Conservation (phyloP, 2,113 vertebrate species). For the Acanthochromis polyacanthus region DNA sequence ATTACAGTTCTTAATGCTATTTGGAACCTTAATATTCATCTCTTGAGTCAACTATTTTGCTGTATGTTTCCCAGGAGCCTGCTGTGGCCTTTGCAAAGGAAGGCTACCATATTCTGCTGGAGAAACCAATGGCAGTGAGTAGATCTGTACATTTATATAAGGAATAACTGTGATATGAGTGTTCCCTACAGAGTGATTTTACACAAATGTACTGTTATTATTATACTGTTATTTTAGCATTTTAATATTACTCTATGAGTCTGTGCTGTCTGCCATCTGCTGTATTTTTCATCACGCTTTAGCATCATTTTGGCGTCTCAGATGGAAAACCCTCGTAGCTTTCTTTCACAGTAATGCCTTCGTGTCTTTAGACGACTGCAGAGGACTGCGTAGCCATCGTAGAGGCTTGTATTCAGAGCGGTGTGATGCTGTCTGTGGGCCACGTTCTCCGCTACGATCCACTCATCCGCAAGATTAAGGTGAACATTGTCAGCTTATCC, state of each 20-base stretch:
- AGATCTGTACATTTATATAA: background rate
- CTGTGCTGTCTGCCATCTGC: too few relatives aligned
- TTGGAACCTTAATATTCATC: background rate
- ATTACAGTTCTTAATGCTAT: too few relatives aligned
- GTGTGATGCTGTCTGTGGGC: constrained; percentile 86
- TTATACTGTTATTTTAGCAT: too few relatives aligned
- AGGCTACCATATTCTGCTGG: constrained; percentile 88
- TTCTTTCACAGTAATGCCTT: background rate
- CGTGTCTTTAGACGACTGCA: constrained; percentile 78
- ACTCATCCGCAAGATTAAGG: constrained; percentile 84
- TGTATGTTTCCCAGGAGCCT: constrained; percentile 80
- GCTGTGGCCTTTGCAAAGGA: constrained; percentile 87
- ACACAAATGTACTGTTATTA: too few relatives aligned
- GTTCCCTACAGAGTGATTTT: background rate
- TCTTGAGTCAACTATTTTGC: background rate
- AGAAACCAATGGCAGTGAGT: constrained; percentile 91
- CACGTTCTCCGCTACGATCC: constrained; percentile 89
- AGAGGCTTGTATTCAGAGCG: constrained; percentile 75
- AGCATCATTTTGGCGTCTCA: background rate
- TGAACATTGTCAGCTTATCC: constrained; percentile 46
- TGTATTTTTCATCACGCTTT: background rate
- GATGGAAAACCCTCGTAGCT: background rate
- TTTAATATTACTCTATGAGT: background rate
- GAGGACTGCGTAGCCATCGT: constrained; percentile 86
- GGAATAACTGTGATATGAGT: background rate